These are phyloP conservation scores for Hypolimnas misippus DNA, from an alignment of 2,888 invertebrate species.

Conservation along the genomic window DNA sequence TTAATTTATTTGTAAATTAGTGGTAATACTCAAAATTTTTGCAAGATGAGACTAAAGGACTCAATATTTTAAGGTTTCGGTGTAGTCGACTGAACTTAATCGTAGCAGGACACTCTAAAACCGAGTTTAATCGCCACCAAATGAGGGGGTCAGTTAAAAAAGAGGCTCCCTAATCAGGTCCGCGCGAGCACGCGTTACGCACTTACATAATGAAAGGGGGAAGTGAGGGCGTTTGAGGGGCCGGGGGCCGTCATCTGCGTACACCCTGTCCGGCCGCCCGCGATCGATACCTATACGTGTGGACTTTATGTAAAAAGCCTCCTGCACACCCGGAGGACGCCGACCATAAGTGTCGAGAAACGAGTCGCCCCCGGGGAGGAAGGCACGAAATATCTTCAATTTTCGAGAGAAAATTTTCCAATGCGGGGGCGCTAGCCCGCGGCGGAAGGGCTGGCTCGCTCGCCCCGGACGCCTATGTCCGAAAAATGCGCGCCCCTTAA, in stretches of 20 bases:
- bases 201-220: slow-evolving; percentile 85
- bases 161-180: slow-evolving; percentile 82
- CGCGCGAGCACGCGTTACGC: slow-evolving; percentile 83
- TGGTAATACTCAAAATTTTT: background rate
- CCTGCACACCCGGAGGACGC: slow-evolving; percentile 82
- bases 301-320: slow-evolving; percentile 84
- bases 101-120: slow-evolving; percentile 71
- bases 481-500: slow-evolving; percentile 81
- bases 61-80: slow-evolving; percentile 32
- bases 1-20: background rate
- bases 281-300: slow-evolving; percentile 84
- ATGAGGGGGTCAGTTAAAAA: slow-evolving; percentile 82
- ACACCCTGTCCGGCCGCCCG: slow-evolving; percentile 81
- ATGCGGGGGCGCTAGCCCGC: slow-evolving; percentile 79
- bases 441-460: slow-evolving; percentile 77
- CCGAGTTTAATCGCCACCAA: slow-evolving; percentile 80
- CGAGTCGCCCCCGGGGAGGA: slow-evolving; percentile 81
- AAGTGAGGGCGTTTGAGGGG: slow-evolving; percentile 63
- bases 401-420: slow-evolving; percentile 84
- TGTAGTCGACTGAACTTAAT: slow-evolving; percentile 51
- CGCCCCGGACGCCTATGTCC: slow-evolving; percentile 75
- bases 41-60: background rate
- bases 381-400: slow-evolving; percentile 83
- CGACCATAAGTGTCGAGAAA: slow-evolving; percentile 84
- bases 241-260: slow-evolving; percentile 81